Conservation (phyloP, 2,888 invertebrate species). For the Drosophila subquinaria region DNA sequence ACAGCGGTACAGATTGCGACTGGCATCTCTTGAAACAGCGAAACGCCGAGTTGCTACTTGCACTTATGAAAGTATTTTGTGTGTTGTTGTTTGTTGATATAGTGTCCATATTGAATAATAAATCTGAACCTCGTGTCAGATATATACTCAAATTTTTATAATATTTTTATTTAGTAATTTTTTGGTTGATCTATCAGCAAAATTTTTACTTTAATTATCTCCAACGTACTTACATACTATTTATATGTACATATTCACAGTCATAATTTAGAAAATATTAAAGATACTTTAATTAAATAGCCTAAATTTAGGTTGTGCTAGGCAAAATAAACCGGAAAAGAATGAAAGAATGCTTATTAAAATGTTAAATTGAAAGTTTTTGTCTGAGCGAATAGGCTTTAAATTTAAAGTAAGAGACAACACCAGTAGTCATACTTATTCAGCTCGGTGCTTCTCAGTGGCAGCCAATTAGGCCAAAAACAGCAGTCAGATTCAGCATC, state of each 20-base stretch:
- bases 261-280: background rate
- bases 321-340: background rate
- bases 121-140: no score
- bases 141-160: no score
- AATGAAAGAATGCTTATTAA: constrained; percentile 17
- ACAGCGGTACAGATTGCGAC: no score
- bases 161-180: no score
- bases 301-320: background rate
- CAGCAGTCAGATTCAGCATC: constrained; percentile 32
- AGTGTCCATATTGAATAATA: no score
- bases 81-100: no score
- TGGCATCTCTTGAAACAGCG: no score
- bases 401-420: constrained; percentile 24
- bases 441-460: constrained; percentile 59
- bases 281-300: background rate
- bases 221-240: no score
- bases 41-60: no score
- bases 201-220: no score
- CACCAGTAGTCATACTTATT: constrained; percentile 54
- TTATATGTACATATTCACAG: background rate
- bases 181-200: no score
- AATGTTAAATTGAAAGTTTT: constrained; percentile 30
- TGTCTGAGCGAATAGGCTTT: constrained; percentile 29
- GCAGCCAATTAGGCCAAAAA: constrained; percentile 76
- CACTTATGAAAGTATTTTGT: no score